Percentiles rank a stretch among this genome's conserved stretches.
These are phyloP conservation scores for Lucilia cuprina DNA, from an alignment of 1,140 invertebrate genomes.

Conservation along the genomic window DNA sequence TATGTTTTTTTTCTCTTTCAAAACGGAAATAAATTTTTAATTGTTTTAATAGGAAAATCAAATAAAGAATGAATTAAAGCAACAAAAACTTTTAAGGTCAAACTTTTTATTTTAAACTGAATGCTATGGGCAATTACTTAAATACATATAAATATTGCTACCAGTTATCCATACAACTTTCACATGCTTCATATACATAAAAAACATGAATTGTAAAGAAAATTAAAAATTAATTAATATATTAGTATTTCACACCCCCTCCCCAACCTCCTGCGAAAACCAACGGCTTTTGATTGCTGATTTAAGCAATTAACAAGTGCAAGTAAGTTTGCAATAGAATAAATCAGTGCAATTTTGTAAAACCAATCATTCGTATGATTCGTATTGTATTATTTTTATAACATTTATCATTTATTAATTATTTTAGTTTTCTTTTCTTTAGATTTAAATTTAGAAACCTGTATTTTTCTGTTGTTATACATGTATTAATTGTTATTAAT, in stretches of 20 bases:
- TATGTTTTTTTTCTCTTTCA: neutral
- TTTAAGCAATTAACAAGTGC: neutral
- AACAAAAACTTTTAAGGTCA: neutral
- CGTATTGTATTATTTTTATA: neutral
- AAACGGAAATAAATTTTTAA: slow-evolving; percentile 3
- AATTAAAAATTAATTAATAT: no score
- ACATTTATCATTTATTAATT: neutral
- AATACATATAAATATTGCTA: neutral
- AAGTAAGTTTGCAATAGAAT: neutral
- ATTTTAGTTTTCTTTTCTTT: no score
- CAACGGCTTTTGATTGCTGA: no score
- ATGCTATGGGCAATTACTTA: neutral
- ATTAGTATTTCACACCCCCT: no score
- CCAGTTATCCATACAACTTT: neutral
- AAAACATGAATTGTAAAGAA: no score
- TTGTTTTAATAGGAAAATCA: neutral
- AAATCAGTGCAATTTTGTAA: neutral
- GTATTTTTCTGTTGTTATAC: no score
- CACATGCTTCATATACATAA: no score
- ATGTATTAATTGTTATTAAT: no score
- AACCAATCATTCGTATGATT: neutral
- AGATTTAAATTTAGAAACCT: no score
- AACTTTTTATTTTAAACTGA: neutral
- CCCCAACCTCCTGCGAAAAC: no score
- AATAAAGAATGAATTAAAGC: neutral